A percentile compares a stretch with the other conserved stretches of the same genome.
Evolutionary conservation across 2,113 vertebrate genomes (phyloP).

Genomic region (Athene cunicularia): DNA sequence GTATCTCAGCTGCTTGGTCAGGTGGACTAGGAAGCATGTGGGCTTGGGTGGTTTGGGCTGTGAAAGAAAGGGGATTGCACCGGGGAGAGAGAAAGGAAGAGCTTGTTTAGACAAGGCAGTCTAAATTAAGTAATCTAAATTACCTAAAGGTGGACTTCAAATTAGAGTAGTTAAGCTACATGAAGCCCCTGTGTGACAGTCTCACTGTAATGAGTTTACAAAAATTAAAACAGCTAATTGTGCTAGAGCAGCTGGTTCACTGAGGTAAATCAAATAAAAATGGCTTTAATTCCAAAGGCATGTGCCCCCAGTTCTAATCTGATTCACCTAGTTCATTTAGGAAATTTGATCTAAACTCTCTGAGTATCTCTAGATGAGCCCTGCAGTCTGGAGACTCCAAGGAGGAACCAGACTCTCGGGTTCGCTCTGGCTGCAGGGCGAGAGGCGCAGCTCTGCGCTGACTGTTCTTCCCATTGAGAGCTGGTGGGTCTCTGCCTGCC

Average conservation of each 20-base stretch:
- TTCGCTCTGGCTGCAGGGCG: background rate
- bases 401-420: background rate
- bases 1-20: background rate
- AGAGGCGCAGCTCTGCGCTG: background rate
- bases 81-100: background rate
- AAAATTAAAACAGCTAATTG: background rate
- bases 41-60: constrained; percentile 1
- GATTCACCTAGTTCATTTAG: background rate
- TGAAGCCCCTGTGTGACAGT: background rate
- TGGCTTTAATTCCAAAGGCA: background rate
- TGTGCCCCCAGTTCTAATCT: background rate
- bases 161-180: background rate
- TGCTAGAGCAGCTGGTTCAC: background rate
- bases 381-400: background rate
- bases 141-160: background rate
- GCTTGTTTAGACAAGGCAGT: background rate
- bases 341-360: background rate
- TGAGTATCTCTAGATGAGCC: background rate
- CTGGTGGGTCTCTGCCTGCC: background rate
- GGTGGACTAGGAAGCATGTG: background rate
- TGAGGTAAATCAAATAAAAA: background rate
- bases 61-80: background rate
- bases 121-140: background rate
- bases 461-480: background rate
- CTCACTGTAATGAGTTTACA: background rate